These are phyloP conservation scores for Paralvinella palmiformis DNA, from an alignment of 1,140 invertebrate species.

Conservation along the genomic window DNA sequence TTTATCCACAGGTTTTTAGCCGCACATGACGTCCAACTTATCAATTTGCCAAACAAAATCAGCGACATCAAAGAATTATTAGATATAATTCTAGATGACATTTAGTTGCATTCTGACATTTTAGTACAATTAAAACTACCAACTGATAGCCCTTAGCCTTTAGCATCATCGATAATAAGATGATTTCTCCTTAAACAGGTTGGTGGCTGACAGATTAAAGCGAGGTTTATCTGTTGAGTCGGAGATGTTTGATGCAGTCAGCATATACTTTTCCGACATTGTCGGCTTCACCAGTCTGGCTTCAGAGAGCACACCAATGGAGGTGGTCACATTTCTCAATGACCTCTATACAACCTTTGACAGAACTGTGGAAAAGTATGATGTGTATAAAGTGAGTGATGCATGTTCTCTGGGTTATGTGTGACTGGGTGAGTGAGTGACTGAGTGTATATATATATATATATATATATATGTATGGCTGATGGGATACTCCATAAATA, in stretches of 20 bases:
- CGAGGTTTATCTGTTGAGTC: slow-evolving; percentile 74
- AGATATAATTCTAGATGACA: neutral
- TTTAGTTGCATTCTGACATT: too few species aligned
- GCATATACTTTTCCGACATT: slow-evolving; percentile 84
- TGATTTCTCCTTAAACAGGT: slow-evolving; percentile 54
- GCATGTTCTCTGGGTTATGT: too few species aligned
- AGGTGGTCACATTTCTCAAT: slow-evolving; percentile 82
- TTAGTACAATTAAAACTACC: too few species aligned
- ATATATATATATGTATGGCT: neutral
- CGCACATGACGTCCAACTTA: too few species aligned
- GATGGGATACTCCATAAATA: too few species aligned
- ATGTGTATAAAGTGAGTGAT: slow-evolving; percentile 84
- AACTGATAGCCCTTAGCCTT: too few species aligned
- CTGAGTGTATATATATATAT: too few species aligned
- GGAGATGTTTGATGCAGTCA: slow-evolving; percentile 77
- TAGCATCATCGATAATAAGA: too few species aligned
- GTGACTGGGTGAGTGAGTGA: too few species aligned
- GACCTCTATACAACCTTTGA: slow-evolving; percentile 92
- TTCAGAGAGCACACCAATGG: slow-evolving; percentile 51
- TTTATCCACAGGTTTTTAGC: too few species aligned
- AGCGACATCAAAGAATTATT: neutral
- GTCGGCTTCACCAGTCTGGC: slow-evolving; percentile 87
- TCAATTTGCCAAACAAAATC: too few species aligned
- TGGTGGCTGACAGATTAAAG: slow-evolving; percentile 79
- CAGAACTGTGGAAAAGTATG: slow-evolving; percentile 86